Base-by-base conservation (phyloP, 2,888 invertebrate species). In the Diloba caeruleocephala region DNA sequence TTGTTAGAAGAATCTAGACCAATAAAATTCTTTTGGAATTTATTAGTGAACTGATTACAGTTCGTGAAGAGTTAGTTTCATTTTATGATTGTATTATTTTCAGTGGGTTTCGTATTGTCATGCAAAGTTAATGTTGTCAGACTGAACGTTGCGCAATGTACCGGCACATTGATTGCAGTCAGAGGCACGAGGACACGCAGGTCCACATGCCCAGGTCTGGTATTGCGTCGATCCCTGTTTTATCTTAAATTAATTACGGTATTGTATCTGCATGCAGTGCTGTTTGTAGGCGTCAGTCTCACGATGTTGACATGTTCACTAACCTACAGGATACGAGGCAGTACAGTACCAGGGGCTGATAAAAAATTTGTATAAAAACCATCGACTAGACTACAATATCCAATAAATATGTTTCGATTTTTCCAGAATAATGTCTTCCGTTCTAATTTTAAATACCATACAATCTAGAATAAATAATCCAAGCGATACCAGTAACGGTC, bases 301-400 rank as follows among this genome's bases (percentile, higher is more conserved):
- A 70, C 67, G 79, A 51, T 76, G 80, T 77, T 66, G 54, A 42
- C 59, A 43, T 36, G 57, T 57, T 78, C 76, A 78, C 79, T 80
- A 78, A 81, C 81, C 81, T 77, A 79, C 81, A 55, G 62, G 57
- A 56, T 21, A 53, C 62, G 59, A 44, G 55, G 53, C 58, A 52
- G 51, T 66, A 60, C 39, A 68, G 64, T 65, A 72, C 60, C 67
- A 69, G 69, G 66, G 71, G 69, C 69, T 77, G 75, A 71, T 71
- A 65, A 78, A 78, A 64, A 80, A 78, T 60, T n/a, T 78, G 74
- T 79, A 78, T 79, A 81, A 78, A 79, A 79, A 68, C 80, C 84
- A 75, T 85, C 86, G 91, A 91, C 90, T 91, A 90, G 91, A 89
- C 88, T 88, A 87, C 79, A 78, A 83, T 85, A 85, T 83, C 85